A percentile compares a stretch with the other conserved stretches of the same genome.
These are phyloP conservation scores for Calameuta filiformis DNA, from an alignment of 2,888 invertebrate genomes.

Conservation along the genomic window DNA sequence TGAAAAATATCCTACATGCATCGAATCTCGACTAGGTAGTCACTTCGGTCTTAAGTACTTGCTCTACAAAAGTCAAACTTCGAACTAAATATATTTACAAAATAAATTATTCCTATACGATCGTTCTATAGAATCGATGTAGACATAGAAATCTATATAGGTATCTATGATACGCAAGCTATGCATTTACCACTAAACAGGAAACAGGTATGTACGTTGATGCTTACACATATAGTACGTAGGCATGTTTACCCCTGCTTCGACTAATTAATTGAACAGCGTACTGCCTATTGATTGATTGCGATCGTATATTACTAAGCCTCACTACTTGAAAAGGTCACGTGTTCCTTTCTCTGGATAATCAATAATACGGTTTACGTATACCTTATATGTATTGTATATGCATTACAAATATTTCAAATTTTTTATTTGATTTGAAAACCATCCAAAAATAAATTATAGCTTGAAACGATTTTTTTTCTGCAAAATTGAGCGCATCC, in stretches of 20 bases:
- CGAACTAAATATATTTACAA: not conserved
- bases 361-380: conserved; percentile 22
- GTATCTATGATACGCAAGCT: not conserved
- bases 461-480: not conserved
- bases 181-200: not conserved
- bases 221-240: not conserved
- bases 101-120: not conserved
- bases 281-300: not conserved
- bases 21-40: not conserved
- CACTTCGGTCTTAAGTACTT: not conserved
- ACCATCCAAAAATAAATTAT: not conserved
- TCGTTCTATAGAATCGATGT: not conserved
- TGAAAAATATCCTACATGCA: not conserved
- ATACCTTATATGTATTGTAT: not conserved
- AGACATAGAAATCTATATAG: not conserved
- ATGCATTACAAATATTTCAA: not conserved
- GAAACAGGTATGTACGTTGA: not conserved
- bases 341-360: not conserved
- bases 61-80: not conserved
- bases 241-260: conserved; percentile 26
- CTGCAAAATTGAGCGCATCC: not conserved
- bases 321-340: not conserved
- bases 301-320: not conserved
- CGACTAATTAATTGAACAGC: conserved; percentile 27
- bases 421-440: not conserved